Conservation (phyloP, 2,888 invertebrate genomes). For the Ceratothoa steindachneri region DNA sequence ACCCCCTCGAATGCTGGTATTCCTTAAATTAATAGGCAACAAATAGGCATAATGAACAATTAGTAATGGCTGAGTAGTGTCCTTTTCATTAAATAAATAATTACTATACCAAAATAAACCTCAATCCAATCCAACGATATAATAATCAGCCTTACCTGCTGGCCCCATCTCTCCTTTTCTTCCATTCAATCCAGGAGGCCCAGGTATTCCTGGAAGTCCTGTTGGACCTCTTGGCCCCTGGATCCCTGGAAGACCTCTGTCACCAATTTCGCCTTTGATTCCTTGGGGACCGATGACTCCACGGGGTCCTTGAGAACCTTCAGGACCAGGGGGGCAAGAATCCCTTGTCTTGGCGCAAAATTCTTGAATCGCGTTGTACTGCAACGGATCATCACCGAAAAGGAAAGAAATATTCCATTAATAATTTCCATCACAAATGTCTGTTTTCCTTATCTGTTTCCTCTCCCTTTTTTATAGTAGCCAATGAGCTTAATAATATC, state of each 20-base stretch:
- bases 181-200: slow-evolving; percentile 66
- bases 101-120: too few relatives aligned
- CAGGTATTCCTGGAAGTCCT: slow-evolving; percentile 60
- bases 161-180: slow-evolving; percentile 64
- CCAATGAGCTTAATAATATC: too few relatives aligned
- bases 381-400: slow-evolving; percentile 51
- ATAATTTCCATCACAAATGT: too few relatives aligned
- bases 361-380: slow-evolving; percentile 77
- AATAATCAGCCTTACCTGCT: slow-evolving; percentile 38
- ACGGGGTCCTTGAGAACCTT: slow-evolving; percentile 60
- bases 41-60: too few relatives aligned
- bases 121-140: too few relatives aligned
- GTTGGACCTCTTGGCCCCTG: slow-evolving; percentile 57
- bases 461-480: too few relatives aligned
- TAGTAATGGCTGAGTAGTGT: too few relatives aligned
- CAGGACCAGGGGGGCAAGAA: slow-evolving; percentile 69
- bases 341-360: slow-evolving; percentile 78
- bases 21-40: too few relatives aligned
- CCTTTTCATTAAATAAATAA: too few relatives aligned
- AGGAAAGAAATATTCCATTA: not conserved
- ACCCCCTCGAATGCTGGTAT: too few relatives aligned
- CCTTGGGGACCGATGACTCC: slow-evolving; percentile 50
- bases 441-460: too few relatives aligned
- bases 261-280: slow-evolving; percentile 52
- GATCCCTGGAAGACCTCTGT: slow-evolving; percentile 55